Base-by-base conservation (phyloP, 2,113 vertebrate genomes). In the Nerophis lumbriciformis region DNA sequence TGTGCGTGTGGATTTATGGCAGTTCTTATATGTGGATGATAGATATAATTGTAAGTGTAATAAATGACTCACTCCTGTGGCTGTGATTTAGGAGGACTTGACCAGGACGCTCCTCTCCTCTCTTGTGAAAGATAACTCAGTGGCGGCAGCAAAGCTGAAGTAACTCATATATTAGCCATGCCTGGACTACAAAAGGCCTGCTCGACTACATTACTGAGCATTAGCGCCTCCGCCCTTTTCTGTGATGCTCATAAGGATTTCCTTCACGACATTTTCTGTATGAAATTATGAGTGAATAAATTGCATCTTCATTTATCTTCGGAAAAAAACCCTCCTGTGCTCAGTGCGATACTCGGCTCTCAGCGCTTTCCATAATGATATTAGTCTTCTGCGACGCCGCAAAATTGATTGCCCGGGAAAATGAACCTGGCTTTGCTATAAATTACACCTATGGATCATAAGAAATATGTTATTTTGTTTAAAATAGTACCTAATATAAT, bases 221-320 rank as follows among this genome's bases (percentile, higher is more conserved):
- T 88, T 73, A 85, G 76, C 71, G 66, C 76, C 72, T 78, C 72
- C 80, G 72, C 81, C 15, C 74, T 55, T 81, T 81, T 81, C 28
- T 76, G 74, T 80, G 78, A 84, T 80, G 82, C 87, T 78, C 80
- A 77, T 89, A 88, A 85, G 87, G 87, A 92, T 94, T 95, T 94
- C 90, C 91, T 95, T 94, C 93, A 94, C 90, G 86, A 87, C 92
- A 88, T 94, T 91, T 91, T 94, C 80, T 86, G 90, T 92, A 92
- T 93, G 91, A 96, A 97, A 99, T 98, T 98, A 98, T 90, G 91
- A 91, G 90, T 93, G 94, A 96, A 97, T 97, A 94, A 96, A 97
- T 94, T 94, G 93, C 91, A 92, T 94, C 93, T 96, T 97, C 95
- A 98, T 99, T 98, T 97, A 96, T 99, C 96, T 97, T 97, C 89